These are phyloP conservation scores for Griposia aprilina DNA, from an alignment of 2,888 invertebrate species.

Conservation along the genomic window DNA sequence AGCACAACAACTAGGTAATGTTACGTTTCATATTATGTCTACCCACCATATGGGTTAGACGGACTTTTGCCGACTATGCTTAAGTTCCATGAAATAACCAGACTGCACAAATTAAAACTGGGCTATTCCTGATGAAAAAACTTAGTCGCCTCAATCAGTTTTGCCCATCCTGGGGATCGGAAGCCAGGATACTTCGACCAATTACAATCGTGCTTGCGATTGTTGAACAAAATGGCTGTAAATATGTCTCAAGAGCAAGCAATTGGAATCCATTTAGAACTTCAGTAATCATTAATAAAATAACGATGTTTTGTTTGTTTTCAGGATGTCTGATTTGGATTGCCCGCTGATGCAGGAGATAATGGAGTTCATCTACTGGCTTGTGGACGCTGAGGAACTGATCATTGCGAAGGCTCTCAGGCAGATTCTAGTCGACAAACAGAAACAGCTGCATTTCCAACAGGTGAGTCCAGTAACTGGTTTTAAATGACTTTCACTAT, in stretches of 20 bases:
- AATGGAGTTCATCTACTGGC: conserved; percentile 98
- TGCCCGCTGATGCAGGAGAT: conserved; percentile 94
- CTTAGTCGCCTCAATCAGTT: neutral
- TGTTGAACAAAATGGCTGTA: neutral
- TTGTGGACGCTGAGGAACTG: conserved; percentile 97
- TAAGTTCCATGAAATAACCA: neutral
- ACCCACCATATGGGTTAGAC: neutral
- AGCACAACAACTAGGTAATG: neutral
- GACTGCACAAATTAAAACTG: neutral
- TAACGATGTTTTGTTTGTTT: conserved; percentile 40
- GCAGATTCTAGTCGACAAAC: conserved; percentile 97
- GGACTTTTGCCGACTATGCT: neutral
- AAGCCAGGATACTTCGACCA: neutral
- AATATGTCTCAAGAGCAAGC: neutral
- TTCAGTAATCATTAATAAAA: neutral
- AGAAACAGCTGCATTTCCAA: conserved; percentile 90
- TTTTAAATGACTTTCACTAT: neutral
- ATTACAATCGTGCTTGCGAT: neutral
- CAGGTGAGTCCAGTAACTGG: conserved; percentile 75
- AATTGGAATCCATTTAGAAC: neutral
- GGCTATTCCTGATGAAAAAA: neutral
- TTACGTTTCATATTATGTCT: neutral
- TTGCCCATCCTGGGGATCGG: neutral
- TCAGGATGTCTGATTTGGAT: conserved; percentile 96
- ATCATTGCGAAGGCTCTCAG: conserved; percentile 97